These are phyloP conservation scores for Argynnis bischoffii DNA, from an alignment of 2,888 invertebrate genomes.

Conservation along the genomic window DNA sequence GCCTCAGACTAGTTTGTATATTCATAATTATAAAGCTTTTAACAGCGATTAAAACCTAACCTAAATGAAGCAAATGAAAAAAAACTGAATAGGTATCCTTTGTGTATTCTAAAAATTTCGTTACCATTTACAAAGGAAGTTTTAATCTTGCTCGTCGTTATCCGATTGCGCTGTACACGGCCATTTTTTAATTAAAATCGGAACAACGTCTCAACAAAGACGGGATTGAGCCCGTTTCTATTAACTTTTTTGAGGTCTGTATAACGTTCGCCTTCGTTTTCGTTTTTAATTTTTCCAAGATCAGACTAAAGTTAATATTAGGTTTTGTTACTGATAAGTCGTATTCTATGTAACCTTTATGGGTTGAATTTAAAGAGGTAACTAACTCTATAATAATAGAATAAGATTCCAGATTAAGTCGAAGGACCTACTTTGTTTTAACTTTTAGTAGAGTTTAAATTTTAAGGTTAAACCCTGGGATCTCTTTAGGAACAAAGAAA, in stretches of 20 bases:
- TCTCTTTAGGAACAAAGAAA: no score
- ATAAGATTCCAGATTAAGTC: no score
- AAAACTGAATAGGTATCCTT: constrained; percentile 5
- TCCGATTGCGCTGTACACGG: constrained; percentile 31
- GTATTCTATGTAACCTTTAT: constrained; percentile 54
- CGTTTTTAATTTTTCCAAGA: constrained; percentile 49
- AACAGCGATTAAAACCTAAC: background rate
- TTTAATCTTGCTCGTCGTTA: constrained; percentile 36
- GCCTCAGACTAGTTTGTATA: no score
- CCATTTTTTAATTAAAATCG: constrained; percentile 42
- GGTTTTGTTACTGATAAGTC: constrained; percentile 65
- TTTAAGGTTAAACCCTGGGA: no score
- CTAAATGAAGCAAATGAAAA: constrained; percentile 2
- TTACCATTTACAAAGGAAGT: constrained; percentile 39
- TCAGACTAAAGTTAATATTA: constrained; percentile 65
- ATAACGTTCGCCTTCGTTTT: constrained; percentile 33
- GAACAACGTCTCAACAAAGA: constrained; percentile 34
- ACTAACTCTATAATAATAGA: no score
- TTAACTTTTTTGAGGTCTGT: constrained; percentile 44
- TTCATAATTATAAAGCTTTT: background rate
- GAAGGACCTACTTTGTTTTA: no score
- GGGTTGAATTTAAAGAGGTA: constrained; percentile 51
- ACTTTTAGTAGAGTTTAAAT: no score
- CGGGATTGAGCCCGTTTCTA: constrained; percentile 36
- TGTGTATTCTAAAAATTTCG: constrained; percentile 26